Percentiles rank a stretch among this genome's conserved stretches.
Evolutionary conservation across 2,113 vertebrate genomes (phyloP).

Genomic region (Cryptomyrus ogoouensis): DNA sequence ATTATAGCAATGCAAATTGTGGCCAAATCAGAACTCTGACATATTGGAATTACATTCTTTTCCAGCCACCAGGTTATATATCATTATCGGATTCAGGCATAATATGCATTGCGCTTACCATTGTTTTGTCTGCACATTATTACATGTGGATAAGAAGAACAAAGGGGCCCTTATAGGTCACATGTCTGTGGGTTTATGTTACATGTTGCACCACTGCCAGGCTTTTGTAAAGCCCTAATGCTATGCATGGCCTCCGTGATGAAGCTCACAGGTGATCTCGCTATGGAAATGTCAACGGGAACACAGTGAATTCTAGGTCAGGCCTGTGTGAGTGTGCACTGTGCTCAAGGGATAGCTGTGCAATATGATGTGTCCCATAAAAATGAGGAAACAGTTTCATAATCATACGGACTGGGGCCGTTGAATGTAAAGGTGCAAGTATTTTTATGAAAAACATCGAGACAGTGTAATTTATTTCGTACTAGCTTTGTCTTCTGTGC

Average conservation of each 20-base stretch:
- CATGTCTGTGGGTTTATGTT: background rate
- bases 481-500: background rate
- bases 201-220: background rate
- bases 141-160: constrained; percentile 5
- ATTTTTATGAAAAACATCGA: background rate
- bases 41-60: constrained; percentile 70
- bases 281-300: constrained; percentile 56
- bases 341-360: constrained; percentile 1
- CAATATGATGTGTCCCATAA: background rate
- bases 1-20: constrained; percentile 98
- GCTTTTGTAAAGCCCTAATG: background rate
- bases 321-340: constrained; percentile 31
- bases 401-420: background rate
- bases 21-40: constrained; percentile 72
- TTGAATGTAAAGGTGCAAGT: background rate
- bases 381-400: background rate
- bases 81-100: constrained; percentile 56
- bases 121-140: constrained; percentile 30
- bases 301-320: constrained; percentile 55
- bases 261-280: constrained; percentile 62
- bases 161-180: constrained; percentile 11
- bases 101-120: constrained; percentile 45
- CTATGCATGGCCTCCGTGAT: constrained; percentile 28
- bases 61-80: constrained; percentile 64
- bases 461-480: background rate